Evolutionary conservation across 2,888 invertebrate genomes (phyloP), one percentile per base, ranked within the genome.

Genomic region (Trichogramma evanescens): DNA sequence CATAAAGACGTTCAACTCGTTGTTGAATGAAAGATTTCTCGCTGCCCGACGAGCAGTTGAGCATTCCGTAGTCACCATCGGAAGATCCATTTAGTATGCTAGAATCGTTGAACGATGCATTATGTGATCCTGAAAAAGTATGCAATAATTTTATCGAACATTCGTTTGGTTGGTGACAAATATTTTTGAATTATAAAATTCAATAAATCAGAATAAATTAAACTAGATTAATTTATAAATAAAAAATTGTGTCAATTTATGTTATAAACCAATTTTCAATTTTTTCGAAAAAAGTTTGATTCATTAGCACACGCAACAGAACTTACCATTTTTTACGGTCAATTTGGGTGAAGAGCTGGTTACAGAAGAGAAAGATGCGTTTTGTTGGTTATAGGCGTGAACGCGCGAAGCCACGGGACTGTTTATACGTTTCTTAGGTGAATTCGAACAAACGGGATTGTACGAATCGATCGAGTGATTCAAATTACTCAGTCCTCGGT

Each of bases 1-100:
- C 94, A 73, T 93, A 94, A 3, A 94, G 79, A 56, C 93, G 82
- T 71, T 94, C 94, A 1, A 94, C 93, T 50, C 93, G 84, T 72
- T 93, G 93, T 72, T 93, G 90, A 50, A 94, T 92, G 71, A 93
- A 91, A 53, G 93, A 82, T 66, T 82, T 82, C 59, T 77, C 76
- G 65, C 71, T 73, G 59, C 64, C 71, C 45, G 71, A 66, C 39
- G 75, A 71, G n/a, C 61, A 67, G 64, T 71, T 74, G 54, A 69
- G 43, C 7, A 63, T 56, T 44, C 67, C 68, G 59, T 64, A 68
- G 6, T 72, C 72, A 4, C 63, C 56, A 39, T 56, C 52, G 10
- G 68, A 65, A 8, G 74, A 74, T 5, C 74, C 75, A 63, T 76
- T 76, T 8, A 65, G 59, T 61, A 72, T 64, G 62, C 68, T 73